Percentiles rank a stretch among this genome's conserved stretches.
phyloP scores from a whole-genome alignment of 1,140 invertebrate species.

The honey bee (Apis mellifera) region Amel_HAv3.1 CM009934.2:9554001-9554500 shows the following conservation, averaged over 20 bases:
- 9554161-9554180: background rate
- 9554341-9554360: background rate
- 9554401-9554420: slow-evolving; percentile 9
- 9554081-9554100: background rate
- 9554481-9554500: background rate
- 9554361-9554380: background rate
- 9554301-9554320: background rate
- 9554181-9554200: slow-evolving; percentile 19
- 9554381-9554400: slow-evolving; percentile 9
- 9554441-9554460: slow-evolving; percentile 1
- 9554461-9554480: background rate
- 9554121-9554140: slow-evolving; percentile 48
- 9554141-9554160: slow-evolving; percentile 16
- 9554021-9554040: no score
- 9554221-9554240: background rate
- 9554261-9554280: no score
- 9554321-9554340: background rate
- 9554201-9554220: slow-evolving; percentile 32
- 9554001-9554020: slow-evolving; percentile 23
- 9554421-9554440: background rate
- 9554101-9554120: slow-evolving; percentile 40
- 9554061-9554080: background rate
- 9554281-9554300: background rate
- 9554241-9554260: no score
- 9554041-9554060: no score